Conservation (phyloP, 2,113 vertebrate species). For the Gambusia affinis region DNA sequence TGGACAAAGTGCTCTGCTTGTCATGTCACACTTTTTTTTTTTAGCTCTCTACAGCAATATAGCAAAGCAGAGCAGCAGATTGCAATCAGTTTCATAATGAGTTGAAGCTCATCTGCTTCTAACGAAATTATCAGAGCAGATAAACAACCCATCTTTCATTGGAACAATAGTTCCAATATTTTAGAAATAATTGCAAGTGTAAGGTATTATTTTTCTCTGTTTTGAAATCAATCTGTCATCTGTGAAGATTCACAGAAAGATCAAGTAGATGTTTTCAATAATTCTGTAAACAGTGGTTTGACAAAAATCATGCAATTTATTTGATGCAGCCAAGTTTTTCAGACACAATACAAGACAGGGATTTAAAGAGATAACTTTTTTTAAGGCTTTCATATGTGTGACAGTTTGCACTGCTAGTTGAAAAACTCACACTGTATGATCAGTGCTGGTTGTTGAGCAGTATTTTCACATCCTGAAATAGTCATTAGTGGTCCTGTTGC, state of each 20-base stretch:
- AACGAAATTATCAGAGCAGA: constrained; percentile 14
- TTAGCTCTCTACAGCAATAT: constrained; percentile 43
- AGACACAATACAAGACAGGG: constrained; percentile 25
- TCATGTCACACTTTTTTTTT: constrained; percentile 68
- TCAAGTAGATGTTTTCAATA: constrained; percentile 60
- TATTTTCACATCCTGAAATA: constrained; percentile 56
- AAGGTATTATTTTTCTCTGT: not conserved
- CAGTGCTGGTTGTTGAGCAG: constrained; percentile 66
- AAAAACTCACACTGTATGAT: constrained; percentile 53
- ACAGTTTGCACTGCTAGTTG: constrained; percentile 31
- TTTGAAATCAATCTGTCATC: constrained; percentile 49
- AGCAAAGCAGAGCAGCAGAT: constrained; percentile 26
- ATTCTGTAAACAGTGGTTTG: constrained; percentile 39
- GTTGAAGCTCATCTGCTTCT: constrained; percentile 20
- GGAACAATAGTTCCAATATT: constrained; percentile 28
- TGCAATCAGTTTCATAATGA: constrained; percentile 38
- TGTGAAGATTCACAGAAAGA: constrained; percentile 54
- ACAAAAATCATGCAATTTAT: constrained; percentile 42
- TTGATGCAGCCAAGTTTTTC: constrained; percentile 43
- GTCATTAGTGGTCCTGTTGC: constrained; percentile 51
- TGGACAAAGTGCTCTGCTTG: constrained; percentile 69
- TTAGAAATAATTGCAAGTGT: constrained; percentile 10
- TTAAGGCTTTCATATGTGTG: constrained; percentile 15
- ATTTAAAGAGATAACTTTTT: constrained; percentile 38
- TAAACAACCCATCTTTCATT: constrained; percentile 31